These are phyloP conservation scores for Pseudococcus longispinus DNA, from an alignment of 2,888 invertebrate species.

Conservation along the genomic window DNA sequence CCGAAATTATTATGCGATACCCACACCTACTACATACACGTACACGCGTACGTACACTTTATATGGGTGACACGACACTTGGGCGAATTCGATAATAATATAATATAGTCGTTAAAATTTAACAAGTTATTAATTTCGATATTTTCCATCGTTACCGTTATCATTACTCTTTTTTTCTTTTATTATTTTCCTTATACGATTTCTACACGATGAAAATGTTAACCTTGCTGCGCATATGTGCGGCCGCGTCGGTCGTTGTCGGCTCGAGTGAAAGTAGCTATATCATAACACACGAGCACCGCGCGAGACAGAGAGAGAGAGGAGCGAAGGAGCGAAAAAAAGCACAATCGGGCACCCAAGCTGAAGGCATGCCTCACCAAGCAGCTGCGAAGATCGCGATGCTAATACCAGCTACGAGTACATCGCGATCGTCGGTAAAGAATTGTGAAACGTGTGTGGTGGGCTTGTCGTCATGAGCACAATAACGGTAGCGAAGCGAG, in stretches of 20 bases:
- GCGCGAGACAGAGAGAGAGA: neutral
- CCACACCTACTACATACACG: neutral
- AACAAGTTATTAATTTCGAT: slow-evolving; percentile 43
- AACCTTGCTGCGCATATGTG: slow-evolving; percentile 27
- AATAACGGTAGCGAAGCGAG: slow-evolving; percentile 44
- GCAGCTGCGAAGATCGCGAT: slow-evolving; percentile 9
- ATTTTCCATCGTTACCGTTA: slow-evolving; percentile 29
- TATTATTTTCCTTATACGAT: slow-evolving; percentile 38
- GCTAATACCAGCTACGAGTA: slow-evolving; percentile 5
- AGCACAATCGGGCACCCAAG: neutral
- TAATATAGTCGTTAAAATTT: slow-evolving; percentile 29
- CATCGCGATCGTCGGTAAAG: neutral
- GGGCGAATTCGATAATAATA: slow-evolving; percentile 19
- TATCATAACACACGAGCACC: neutral
- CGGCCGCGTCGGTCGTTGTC: neutral
- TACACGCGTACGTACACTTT: neutral
- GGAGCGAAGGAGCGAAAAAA: neutral
- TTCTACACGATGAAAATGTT: slow-evolving; percentile 25
- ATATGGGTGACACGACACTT: slow-evolving; percentile 27
- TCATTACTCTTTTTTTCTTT: slow-evolving; percentile 30
- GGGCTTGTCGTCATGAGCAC: neutral
- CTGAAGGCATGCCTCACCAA: neutral
- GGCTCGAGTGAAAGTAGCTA: slow-evolving; percentile 42
- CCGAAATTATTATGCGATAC: neutral
- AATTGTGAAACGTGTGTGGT: slow-evolving; percentile 14